These are phyloP conservation scores for Lordiphosa mommai DNA, from an alignment of 1,140 invertebrate genomes.

Conservation along the genomic window DNA sequence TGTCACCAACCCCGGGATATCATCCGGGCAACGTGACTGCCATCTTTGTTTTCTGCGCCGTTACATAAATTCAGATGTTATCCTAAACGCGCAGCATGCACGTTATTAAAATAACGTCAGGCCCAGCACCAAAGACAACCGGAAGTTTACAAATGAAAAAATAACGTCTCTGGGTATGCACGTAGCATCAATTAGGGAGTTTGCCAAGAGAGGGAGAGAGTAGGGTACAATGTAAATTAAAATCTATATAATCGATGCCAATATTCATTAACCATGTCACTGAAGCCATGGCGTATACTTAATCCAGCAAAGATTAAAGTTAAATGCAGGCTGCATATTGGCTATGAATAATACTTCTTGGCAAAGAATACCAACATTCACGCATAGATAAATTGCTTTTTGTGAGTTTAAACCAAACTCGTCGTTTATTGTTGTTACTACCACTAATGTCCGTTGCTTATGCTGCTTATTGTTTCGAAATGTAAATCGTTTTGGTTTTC, in stretches of 20 bases:
- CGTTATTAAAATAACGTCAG: conserved; percentile 72
- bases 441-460: too few species aligned
- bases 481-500: conserved; percentile 5
- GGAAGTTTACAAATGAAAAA: conserved; percentile 42
- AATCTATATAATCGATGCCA: conserved; percentile 30
- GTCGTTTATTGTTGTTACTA: conserved; percentile 8
- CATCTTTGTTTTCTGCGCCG: conserved; percentile 69
- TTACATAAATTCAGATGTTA: conserved; percentile 79
- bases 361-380: background rate
- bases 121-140: conserved; percentile 18
- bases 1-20: conserved; percentile 53
- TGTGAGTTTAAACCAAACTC: background rate
- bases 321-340: background rate
- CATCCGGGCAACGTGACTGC: conserved; percentile 34
- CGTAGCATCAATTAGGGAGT: conserved; percentile 26
- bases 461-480: conserved; percentile 1
- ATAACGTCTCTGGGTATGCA: background rate
- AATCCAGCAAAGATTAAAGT: conserved; percentile 3
- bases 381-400: conserved; percentile 1
- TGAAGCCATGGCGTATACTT: conserved; percentile 16
- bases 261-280: conserved; percentile 7
- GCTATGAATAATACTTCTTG: background rate
- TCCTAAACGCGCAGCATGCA: conserved; percentile 75
- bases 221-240: conserved; percentile 5
- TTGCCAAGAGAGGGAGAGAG: too few species aligned